Conservation (phyloP, 2,113 vertebrate genomes). For the Drymodes brunneopygia region DNA sequence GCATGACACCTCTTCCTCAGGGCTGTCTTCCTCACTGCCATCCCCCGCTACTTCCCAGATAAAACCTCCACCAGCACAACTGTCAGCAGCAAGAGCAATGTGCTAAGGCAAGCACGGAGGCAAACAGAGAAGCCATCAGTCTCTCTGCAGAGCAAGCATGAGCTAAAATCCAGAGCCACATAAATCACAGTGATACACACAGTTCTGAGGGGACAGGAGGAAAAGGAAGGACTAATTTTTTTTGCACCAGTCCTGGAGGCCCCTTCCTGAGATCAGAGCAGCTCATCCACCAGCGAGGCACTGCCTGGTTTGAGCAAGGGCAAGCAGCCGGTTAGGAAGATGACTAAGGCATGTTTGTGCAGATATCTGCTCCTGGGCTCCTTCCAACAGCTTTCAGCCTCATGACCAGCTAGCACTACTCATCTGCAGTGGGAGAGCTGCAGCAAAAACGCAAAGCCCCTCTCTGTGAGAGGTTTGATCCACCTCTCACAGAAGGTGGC, state of each 20-base stretch:
- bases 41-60: background rate
- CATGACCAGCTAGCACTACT: background rate
- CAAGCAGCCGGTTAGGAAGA: background rate
- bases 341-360: rapidly evolving
- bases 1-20: background rate
- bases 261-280: background rate
- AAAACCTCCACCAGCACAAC: background rate
- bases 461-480: background rate
- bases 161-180: background rate
- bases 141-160: background rate
- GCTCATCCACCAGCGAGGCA: background rate
- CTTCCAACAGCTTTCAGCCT: background rate
- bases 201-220: background rate
- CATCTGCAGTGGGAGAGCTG: background rate
- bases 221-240: background rate
- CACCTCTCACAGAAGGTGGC: rapidly evolving
- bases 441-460: background rate
- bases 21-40: background rate
- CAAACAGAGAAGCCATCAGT: conserved; percentile 19
- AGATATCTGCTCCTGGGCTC: background rate
- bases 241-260: background rate
- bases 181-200: background rate
- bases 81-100: conserved; percentile 7
- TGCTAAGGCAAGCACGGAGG: background rate
- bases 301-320: background rate